Evolutionary conservation across 2,888 invertebrate species (phyloP), one percentile per base, ranked within the genome.

Genomic region (Polydrusus tereticollis): DNA sequence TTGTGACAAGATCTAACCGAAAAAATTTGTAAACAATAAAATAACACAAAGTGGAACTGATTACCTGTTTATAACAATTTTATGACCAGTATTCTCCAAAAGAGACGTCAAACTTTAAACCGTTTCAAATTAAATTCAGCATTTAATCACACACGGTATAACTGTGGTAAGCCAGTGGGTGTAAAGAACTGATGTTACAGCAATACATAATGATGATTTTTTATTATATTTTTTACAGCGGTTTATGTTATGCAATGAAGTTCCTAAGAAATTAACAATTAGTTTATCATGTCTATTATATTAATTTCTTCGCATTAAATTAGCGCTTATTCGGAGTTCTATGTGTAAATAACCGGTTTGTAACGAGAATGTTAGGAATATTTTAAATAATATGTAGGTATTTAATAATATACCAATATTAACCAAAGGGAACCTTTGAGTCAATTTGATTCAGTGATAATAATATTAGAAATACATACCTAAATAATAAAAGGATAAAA

Each of bases 101-200:
- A 36, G n/a, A 36, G 36, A 4, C n/a, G n/a, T 36, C n/a, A 36
- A 36, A 36, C 36, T 36, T 4, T 36, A n/a, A 7, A 36, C 10
- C 36, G 7, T 7, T 29, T 29, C 29, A 29, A 29, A n/a, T 41
- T n/a, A 3, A 41, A 1, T 41, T 41, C 41, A 16, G 5, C 16
- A 16, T 41, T 41, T 16, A 16, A 41, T 47, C 12, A 47, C 8
- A 47, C 21, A 21, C 21, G 21, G 47, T 47, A 21, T 47, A 26
- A 26, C 50, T 26, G 16, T 26, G 3, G 14, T 52, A 29, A 29
- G 10, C 29, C n/a, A 55, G 29, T 55, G 18, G 29, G 29, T 16
- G 52, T 29, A 26, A 18, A 55, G 7, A 55, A 55, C 52, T 55
- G 29, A 29, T 55, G 52, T 55, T 55, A 18, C 52, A 55, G 14